A percentile compares a stretch with the other conserved stretches of the same genome.
Evolutionary conservation across 2,797 vertebrate genomes (phyloP).

Genomic region (Acanthiza pusilla): DNA sequence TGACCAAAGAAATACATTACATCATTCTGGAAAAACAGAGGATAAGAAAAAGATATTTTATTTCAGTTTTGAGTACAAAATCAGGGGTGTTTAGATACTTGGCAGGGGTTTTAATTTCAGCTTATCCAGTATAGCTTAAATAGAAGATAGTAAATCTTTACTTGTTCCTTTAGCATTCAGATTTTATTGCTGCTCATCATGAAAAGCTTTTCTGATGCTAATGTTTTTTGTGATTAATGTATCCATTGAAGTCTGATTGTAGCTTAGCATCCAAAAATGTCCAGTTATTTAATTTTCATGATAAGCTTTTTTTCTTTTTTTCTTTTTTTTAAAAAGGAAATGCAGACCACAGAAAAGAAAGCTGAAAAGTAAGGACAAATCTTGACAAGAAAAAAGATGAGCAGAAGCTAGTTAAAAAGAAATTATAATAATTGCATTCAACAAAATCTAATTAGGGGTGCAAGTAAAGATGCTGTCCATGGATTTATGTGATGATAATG

Average conservation of each 20-base stretch:
- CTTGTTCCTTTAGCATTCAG: background rate
- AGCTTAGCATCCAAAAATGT: background rate
- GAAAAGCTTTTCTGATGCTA: background rate
- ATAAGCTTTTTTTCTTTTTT: background rate
- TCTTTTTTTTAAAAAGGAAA: background rate
- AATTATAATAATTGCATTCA: background rate
- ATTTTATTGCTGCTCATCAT: background rate
- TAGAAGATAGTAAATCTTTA: background rate
- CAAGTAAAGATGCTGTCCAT: slow-evolving; percentile 5
- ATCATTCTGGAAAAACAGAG: background rate
- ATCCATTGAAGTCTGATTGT: background rate
- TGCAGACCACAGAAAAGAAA: background rate
- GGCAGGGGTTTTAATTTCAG: background rate
- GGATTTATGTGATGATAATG: slow-evolving; percentile 34
- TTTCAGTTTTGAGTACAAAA: background rate
- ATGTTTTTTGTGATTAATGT: background rate
- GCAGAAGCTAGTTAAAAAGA: background rate
- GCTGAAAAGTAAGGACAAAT: background rate
- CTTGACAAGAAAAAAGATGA: background rate
- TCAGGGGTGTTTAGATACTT: background rate
- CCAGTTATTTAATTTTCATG: background rate
- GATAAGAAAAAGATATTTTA: background rate
- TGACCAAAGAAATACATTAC: background rate
- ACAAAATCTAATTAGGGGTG: slow-evolving; percentile 1
- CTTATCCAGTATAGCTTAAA: background rate